These are phyloP conservation scores for Oxyura jamaicensis DNA, from an alignment of 2,113 vertebrate species.

Conservation along the genomic window DNA sequence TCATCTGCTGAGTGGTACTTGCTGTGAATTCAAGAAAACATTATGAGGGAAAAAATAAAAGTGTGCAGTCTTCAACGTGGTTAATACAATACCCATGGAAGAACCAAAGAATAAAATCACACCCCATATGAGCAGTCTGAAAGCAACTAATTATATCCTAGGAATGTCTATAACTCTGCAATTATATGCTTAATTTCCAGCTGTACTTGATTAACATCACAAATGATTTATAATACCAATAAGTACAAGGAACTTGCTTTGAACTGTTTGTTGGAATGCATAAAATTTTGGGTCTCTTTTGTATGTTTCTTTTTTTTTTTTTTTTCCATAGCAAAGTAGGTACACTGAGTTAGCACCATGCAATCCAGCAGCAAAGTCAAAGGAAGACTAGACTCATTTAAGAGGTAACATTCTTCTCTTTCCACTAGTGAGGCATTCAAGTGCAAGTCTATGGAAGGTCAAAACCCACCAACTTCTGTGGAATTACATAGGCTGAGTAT, in stretches of 20 bases:
- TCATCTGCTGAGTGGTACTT: background rate
- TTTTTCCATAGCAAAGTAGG: background rate
- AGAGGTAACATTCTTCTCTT: background rate
- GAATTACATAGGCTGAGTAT: background rate
- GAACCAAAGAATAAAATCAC: background rate
- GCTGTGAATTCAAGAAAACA: background rate
- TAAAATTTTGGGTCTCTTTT: background rate
- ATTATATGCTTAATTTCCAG: slow-evolving; percentile 50
- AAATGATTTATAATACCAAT: background rate
- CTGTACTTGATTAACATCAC: slow-evolving; percentile 34
- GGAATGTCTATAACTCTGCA: slow-evolving; percentile 11
- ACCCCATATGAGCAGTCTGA: background rate
- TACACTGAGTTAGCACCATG: accelerated
- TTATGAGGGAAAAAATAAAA: background rate
- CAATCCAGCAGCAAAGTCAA: background rate
- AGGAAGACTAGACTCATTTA: background rate
- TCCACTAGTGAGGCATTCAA: background rate
- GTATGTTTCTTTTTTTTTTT: background rate
- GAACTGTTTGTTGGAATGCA: background rate
- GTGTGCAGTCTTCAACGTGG: background rate
- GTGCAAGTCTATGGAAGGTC: background rate
- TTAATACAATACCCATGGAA: background rate
- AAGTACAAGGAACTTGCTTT: background rate
- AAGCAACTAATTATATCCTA: slow-evolving; percentile 29
- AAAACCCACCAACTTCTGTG: background rate